Conservation (phyloP, 1,140 invertebrate species). For the Hyposmocoma kahamanoa region DNA sequence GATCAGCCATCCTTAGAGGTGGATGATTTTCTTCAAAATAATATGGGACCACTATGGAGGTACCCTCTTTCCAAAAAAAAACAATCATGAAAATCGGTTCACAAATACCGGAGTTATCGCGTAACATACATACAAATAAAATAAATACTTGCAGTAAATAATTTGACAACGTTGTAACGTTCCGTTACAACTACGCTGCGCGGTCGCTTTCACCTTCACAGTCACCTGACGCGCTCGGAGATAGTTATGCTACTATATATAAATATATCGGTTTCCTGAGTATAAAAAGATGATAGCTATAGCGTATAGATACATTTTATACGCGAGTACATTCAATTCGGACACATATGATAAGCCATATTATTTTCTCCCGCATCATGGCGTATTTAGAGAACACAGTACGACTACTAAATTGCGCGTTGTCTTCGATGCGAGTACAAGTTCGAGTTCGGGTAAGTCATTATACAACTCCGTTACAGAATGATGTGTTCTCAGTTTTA, state of each 20-base stretch:
- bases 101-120: conserved; percentile 19
- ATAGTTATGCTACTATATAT: conserved; percentile 10
- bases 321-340: conserved; percentile 22
- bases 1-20: too few species aligned
- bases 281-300: conserved; percentile 16
- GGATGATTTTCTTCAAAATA: too few species aligned
- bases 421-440: conserved; percentile 35
- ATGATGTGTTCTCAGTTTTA: conserved; percentile 31
- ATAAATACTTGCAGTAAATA: conserved; percentile 16
- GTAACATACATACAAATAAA: conserved; percentile 8
- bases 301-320: conserved; percentile 26
- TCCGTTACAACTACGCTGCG: too few species aligned
- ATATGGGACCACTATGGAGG: too few species aligned
- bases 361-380: conserved; percentile 52
- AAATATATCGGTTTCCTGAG: conserved; percentile 19
- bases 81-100: too few species aligned
- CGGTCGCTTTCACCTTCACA: conserved; percentile 15
- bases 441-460: conserved; percentile 22
- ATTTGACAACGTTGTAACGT: too few species aligned
- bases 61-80: too few species aligned
- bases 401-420: conserved; percentile 35
- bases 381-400: conserved; percentile 27
- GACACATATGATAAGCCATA: conserved; percentile 21
- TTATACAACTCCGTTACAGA: conserved; percentile 46
- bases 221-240: conserved; percentile 12